These are phyloP conservation scores for Thunnus maccoyii DNA, from an alignment of 2,113 vertebrate species.

Conservation along the genomic window DNA sequence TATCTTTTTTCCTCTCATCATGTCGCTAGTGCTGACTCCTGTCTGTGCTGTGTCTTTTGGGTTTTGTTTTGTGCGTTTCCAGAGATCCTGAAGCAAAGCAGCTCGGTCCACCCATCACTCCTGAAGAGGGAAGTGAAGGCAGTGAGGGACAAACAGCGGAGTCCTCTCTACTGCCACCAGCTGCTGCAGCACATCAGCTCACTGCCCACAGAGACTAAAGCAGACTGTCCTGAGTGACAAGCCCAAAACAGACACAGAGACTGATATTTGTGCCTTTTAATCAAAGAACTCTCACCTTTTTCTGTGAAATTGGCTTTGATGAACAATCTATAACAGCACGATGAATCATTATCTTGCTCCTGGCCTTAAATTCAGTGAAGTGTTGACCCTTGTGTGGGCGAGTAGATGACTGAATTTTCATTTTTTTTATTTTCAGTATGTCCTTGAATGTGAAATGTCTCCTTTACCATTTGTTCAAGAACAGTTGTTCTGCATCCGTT, in stretches of 20 bases:
- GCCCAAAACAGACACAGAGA: not conserved
- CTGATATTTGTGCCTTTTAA: not conserved
- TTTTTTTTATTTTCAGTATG: not conserved
- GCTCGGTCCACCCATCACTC: conserved; percentile 83
- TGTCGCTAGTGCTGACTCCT: not conserved
- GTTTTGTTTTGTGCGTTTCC: conserved; percentile 22
- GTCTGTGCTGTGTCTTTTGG: not conserved
- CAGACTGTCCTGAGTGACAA: not conserved
- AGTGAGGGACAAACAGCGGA: conserved; percentile 88
- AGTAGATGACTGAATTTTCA: not conserved
- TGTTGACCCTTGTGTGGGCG: not conserved
- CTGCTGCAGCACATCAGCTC: conserved; percentile 86
- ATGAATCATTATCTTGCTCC: not conserved
- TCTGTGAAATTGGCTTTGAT: not conserved
- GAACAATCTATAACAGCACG: not conserved
- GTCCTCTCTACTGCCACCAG: conserved; percentile 84
- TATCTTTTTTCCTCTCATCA: not conserved
- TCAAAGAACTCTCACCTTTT: not conserved
- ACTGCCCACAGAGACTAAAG: conserved; percentile 4
- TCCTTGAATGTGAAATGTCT: not conserved
- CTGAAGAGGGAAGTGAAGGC: conserved; percentile 86
- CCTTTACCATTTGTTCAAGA: not conserved
- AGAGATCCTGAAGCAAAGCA: conserved; percentile 91
- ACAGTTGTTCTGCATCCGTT: not conserved
- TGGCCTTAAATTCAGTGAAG: not conserved